Percentiles rank a stretch among this genome's conserved stretches.
phyloP scores from a whole-genome alignment of 2,797 vertebrate genomes.

The Platalea minor region DNA sequence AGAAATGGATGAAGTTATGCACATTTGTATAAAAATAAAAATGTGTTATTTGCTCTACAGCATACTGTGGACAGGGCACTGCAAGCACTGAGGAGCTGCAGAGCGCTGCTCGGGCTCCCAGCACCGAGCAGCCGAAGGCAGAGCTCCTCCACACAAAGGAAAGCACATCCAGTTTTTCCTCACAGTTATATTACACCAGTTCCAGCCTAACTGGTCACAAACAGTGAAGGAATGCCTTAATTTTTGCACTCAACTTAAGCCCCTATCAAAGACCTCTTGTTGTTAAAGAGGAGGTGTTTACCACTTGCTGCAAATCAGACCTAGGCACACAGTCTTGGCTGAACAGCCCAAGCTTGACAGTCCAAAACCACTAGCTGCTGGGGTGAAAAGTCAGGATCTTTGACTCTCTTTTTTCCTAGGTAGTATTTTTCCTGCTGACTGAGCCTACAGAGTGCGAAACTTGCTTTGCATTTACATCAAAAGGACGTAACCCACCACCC shows the following conservation, averaged over 20 bases:
- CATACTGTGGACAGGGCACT: background rate
- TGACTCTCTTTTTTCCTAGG: background rate
- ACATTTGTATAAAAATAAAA: slow-evolving; percentile 72
- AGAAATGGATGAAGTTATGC: slow-evolving; percentile 64
- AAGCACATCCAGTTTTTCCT: background rate
- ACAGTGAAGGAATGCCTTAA: background rate
- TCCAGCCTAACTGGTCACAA: background rate
- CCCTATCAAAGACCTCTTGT: background rate
- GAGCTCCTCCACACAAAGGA: background rate
- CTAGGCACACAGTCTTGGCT: background rate
- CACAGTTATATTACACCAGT: background rate
- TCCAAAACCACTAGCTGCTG: background rate
- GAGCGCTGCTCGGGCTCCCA: background rate
- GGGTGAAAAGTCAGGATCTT: background rate
- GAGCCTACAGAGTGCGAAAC: background rate
- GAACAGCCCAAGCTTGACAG: background rate
- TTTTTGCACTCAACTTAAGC: background rate
- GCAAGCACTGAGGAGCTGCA: background rate
- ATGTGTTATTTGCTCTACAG: slow-evolving; percentile 34
- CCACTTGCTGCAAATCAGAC: background rate
- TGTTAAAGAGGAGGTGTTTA: background rate
- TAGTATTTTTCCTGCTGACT: background rate
- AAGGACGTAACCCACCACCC: background rate
- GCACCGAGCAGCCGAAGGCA: background rate
- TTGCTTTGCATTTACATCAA: background rate